Evolutionary conservation across 2,797 vertebrate species (phyloP), one percentile per base, ranked within the genome.

Genomic region (Danio aesculapii): DNA sequence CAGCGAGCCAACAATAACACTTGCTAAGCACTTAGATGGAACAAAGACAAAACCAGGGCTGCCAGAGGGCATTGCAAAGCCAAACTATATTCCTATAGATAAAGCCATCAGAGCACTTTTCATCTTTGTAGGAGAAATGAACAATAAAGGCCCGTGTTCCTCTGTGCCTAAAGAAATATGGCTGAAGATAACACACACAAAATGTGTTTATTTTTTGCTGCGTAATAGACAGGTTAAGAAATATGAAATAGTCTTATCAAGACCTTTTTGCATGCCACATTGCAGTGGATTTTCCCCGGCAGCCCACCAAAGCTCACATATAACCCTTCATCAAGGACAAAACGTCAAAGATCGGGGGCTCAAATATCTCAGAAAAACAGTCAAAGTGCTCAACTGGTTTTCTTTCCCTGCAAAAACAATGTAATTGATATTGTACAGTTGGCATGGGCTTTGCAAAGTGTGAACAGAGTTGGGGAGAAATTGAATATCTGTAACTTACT

Each of bases 51-150:
- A 69, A n/a, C 47, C 55, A 5, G 16, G 73, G 53, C 79, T 61
- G 46, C 44, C 44, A 71, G 39, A 41, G 68, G 17, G 30, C 49
- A 71, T 21, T 63, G 49, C 39, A 71, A 70, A 70, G 64, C 66
- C n/a, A 79, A 63, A 70, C 58, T 52, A 44, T 59, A 78, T 71
- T 63, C 39, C 13, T 63, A 71, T 71, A 63, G 77, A 79, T 63
- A 79, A 71, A 62, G 39, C 17, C 76, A 70, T 61, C 30, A 39
- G 44, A 47, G 14, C 17, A 8, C 43, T 70, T 14, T 70, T 6
- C 59, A 55, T 50, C 66, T 79, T 52, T 61, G 66, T 69, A 19
- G 21, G 39, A 68, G 52, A 63, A 41, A 75, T 8, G 6, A 71
- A 43, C 9, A 41, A 6, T 57, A 44, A 79, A 52, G 17, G 30